Evolutionary conservation across 2,797 vertebrate genomes (phyloP), one percentile per base, ranked within the genome.

Genomic region (Anomalospiza imberbis): DNA sequence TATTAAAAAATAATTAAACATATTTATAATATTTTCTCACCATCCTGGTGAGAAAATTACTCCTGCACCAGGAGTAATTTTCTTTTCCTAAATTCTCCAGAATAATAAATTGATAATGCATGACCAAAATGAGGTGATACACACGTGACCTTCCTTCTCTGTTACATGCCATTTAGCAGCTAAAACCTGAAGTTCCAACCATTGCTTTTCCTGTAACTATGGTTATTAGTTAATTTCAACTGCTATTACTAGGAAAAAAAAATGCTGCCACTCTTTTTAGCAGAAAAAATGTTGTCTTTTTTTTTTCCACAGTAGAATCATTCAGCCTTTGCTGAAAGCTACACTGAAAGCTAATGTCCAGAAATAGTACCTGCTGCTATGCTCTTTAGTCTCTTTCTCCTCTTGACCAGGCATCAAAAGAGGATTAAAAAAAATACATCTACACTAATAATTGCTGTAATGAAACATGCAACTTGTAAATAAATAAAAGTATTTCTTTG

Each of bases 181-280:
- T 79, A 68, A 92, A 85, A 57, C 24, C 42, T 73, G 28, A 76
- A 66, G 29, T 73, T 86, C 32, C 19, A 84, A 55, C 31, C 22
- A 28, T 51, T 81, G 48, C 48, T 94, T 62, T 93, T 89, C 31
- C 32, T 62, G 36, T 86, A 91, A 68, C 77, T 81, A 44, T 70
- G 55, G 62, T 83, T 91, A 71, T 89, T 94, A 73, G 51, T 75
- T 87, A 89, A 88, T 57, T 79, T 92, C 61, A 89, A 44, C 50
- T 63, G 26, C 71, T 79, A 91, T 85, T 91, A 63, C 26, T 60
- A 53, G 40, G n/a, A 13, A 13, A 42, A 50, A 75, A 74, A 91
- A 51, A 29, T 25, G 9, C 29, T 95, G 19, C 44, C 63, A 45
- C 36, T 85, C 66, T 78, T 79, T 62, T 61, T 71, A 89, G 47